These are phyloP conservation scores for Melanotaenia pygmaea DNA, from an alignment of 2,797 vertebrate species.

Conservation along the genomic window DNA sequence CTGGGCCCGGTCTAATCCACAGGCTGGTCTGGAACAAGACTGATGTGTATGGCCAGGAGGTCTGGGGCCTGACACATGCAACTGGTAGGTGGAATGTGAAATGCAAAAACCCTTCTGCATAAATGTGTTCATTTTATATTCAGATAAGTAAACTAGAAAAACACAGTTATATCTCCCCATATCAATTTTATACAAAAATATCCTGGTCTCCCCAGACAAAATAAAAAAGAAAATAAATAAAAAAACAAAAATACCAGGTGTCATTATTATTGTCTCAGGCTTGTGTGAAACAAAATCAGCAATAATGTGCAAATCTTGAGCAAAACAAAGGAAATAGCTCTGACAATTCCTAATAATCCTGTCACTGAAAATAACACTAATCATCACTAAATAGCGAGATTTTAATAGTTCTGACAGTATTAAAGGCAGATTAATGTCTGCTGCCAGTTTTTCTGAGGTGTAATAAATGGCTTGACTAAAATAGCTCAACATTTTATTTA, in stretches of 20 bases:
- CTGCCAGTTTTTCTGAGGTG: neutral
- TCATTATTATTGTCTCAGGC: no score
- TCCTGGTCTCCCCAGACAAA: no score
- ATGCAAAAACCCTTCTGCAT: neutral
- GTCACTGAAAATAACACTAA: slow-evolving; percentile 2
- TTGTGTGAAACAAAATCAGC: neutral
- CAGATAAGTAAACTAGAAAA: no score
- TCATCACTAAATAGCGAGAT: no score
- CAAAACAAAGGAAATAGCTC: slow-evolving; percentile 1
- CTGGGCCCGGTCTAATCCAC: slow-evolving; percentile 90
- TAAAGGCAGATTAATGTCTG: neutral
- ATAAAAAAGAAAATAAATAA: no score
- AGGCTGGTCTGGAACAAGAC: slow-evolving; percentile 97
- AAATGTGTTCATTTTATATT: neutral
- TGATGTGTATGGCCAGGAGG: slow-evolving; percentile 95
- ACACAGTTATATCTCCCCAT: no score
- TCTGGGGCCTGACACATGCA: slow-evolving; percentile 92
- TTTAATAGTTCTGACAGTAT: neutral
- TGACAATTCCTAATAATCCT: slow-evolving; percentile 7
- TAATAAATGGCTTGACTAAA: neutral
- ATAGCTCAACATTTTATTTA: neutral
- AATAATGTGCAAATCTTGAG: neutral
- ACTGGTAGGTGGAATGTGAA: slow-evolving; percentile 83
- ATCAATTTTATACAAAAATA: no score
- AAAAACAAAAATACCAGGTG: no score